Conservation (phyloP, 2,888 invertebrate genomes). For the Meloe dianella region DNA sequence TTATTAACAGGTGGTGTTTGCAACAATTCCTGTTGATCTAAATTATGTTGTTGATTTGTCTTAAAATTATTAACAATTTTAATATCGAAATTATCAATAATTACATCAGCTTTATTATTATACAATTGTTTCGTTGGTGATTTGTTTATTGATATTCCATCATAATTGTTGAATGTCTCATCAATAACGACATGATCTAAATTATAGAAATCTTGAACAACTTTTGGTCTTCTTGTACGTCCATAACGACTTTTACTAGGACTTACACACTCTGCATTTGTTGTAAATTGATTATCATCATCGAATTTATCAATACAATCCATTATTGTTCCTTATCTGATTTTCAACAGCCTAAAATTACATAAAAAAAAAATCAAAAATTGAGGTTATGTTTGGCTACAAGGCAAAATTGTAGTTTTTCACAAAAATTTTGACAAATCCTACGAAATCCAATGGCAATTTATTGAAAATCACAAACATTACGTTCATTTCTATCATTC, state of each 20-base stretch:
- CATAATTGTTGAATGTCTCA: conserved; percentile 43
- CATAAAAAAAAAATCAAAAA: neutral
- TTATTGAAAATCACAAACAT: too few species aligned
- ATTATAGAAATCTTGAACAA: conserved; percentile 58
- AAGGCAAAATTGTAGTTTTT: too few species aligned
- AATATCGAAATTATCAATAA: conserved; percentile 12
- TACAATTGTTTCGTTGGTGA: conserved; percentile 13
- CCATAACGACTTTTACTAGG: conserved; percentile 65
- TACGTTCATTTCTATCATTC: too few species aligned
- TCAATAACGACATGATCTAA: conserved; percentile 55
- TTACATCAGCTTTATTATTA: neutral
- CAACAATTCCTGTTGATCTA: too few species aligned
- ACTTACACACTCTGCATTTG: conserved; percentile 18
- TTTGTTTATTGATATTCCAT: neutral
- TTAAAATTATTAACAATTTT: conserved; percentile 34
- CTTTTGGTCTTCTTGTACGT: conserved; percentile 64
- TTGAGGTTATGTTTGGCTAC: conserved; percentile 7
- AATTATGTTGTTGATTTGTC: too few species aligned
- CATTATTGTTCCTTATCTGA: too few species aligned
- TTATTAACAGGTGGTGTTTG: too few species aligned
- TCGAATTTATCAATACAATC: neutral
- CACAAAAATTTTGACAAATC: neutral
- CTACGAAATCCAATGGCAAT: neutral
- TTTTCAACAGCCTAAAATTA: too few species aligned
- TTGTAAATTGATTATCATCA: neutral